A percentile compares a stretch with the other conserved stretches of the same genome.
These are phyloP conservation scores for Bombus waltoni DNA, from an alignment of 1,140 invertebrate genomes.

Conservation along the genomic window DNA sequence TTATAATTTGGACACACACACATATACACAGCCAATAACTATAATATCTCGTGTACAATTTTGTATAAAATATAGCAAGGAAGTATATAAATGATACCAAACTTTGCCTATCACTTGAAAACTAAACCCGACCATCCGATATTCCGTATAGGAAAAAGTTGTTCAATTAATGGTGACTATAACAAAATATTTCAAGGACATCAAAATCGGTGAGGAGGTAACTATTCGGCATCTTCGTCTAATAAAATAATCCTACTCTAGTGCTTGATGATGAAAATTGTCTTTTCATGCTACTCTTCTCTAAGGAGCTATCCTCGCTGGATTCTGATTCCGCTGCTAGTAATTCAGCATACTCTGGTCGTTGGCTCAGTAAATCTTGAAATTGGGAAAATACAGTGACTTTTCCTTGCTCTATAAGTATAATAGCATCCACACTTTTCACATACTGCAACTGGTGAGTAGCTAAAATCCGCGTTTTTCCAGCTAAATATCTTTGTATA, in stretches of 20 bases:
- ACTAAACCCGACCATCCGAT: too few relatives aligned
- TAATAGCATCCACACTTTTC: slow-evolving; percentile 89
- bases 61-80: too few relatives aligned
- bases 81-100: too few relatives aligned
- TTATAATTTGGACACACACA: too few relatives aligned
- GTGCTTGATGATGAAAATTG: slow-evolving; percentile 78
- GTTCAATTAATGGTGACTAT: too few relatives aligned
- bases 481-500: slow-evolving; percentile 81
- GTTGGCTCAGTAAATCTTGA: slow-evolving; percentile 83
- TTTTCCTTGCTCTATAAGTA: slow-evolving; percentile 89
- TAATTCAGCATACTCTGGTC: slow-evolving; percentile 76
- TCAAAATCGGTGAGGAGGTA: too few relatives aligned
- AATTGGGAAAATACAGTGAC: slow-evolving; percentile 80
- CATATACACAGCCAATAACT: too few relatives aligned
- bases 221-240: too few relatives aligned
- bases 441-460: slow-evolving; percentile 96
- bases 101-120: too few relatives aligned
- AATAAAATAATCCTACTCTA: slow-evolving; percentile 65
- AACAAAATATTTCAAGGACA: too few relatives aligned
- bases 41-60: too few relatives aligned
- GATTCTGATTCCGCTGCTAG: slow-evolving; percentile 72
- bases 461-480: slow-evolving; percentile 88
- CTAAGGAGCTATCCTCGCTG: slow-evolving; percentile 74
- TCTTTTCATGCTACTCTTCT: slow-evolving; percentile 67
- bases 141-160: too few relatives aligned